phyloP scores from a whole-genome alignment of 2,888 invertebrate genomes.

The Eupithecia pulchellata region DNA sequence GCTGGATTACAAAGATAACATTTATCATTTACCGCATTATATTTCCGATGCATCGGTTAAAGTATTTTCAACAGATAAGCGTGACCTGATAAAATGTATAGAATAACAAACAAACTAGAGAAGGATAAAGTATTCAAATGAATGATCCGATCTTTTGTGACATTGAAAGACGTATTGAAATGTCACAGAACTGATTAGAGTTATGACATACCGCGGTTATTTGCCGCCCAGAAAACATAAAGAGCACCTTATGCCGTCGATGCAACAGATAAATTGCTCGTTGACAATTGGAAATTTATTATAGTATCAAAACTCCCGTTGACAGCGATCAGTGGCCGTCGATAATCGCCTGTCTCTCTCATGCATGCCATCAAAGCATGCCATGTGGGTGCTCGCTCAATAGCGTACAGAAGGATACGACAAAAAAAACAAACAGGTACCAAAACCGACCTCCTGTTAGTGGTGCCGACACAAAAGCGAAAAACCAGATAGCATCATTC shows the following conservation, averaged over 20 bases:
- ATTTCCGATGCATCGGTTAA: conserved; percentile 43
- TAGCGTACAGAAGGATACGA: conserved; percentile 55
- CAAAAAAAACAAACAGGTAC: conserved; percentile 75
- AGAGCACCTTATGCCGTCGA: conserved; percentile 40
- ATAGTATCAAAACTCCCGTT: conserved; percentile 65
- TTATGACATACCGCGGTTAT: conserved; percentile 27
- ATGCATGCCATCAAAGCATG: conserved; percentile 70
- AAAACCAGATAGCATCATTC: conserved; percentile 74
- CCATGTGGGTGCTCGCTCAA: conserved; percentile 67
- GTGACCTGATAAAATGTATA: conserved; percentile 24
- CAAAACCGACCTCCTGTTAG: conserved; percentile 74
- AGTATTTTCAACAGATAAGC: conserved; percentile 35
- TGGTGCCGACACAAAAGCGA: conserved; percentile 75
- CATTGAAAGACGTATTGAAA: conserved; percentile 41
- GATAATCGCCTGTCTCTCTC: conserved; percentile 72
- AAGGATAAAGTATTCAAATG: conserved; percentile 19
- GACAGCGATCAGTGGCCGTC: conserved; percentile 77
- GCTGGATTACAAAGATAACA: conserved; percentile 57
- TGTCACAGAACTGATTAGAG: conserved; percentile 31
- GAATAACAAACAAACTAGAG: conserved; percentile 30
- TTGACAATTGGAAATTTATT: conserved; percentile 55
- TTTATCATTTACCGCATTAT: conserved; percentile 49
- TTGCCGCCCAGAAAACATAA: conserved; percentile 25
- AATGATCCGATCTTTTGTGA: conserved; percentile 20
- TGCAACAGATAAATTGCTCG: conserved; percentile 43